Evolutionary conservation across 1,140 invertebrate genomes (phyloP).

Genomic region (Hesperophylax magnus): DNA sequence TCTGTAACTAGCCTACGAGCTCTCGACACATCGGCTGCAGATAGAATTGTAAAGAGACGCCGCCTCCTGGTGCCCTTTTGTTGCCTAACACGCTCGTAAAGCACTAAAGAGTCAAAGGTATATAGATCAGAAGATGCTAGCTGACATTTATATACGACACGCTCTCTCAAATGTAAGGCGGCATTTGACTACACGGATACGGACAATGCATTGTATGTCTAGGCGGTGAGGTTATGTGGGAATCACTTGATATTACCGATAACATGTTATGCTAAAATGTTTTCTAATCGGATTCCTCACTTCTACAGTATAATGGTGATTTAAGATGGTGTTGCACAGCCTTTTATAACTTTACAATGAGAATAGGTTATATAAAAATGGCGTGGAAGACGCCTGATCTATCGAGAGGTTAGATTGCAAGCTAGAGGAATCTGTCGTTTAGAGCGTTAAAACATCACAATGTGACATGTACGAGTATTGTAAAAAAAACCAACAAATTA

Average conservation of each 20-base stretch:
- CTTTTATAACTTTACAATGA: too few species aligned
- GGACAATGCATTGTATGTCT: not conserved
- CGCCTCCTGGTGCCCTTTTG: constrained; percentile 20
- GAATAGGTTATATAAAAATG: too few species aligned
- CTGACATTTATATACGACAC: constrained; percentile 32
- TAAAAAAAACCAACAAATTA: too few species aligned
- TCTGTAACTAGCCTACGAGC: not conserved
- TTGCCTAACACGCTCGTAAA: constrained; percentile 34
- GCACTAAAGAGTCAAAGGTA: constrained; percentile 30
- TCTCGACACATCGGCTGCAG: constrained; percentile 18
- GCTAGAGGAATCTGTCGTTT: too few species aligned
- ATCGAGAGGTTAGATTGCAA: too few species aligned
- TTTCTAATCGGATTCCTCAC: too few species aligned
- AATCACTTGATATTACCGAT: not conserved
- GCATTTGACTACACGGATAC: constrained; percentile 1
- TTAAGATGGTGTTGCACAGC: too few species aligned
- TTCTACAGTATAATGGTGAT: too few species aligned
- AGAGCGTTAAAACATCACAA: too few species aligned
- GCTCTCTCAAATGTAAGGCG: constrained; percentile 21
- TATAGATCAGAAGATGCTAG: constrained; percentile 35
- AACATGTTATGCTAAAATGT: too few species aligned
- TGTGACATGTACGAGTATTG: too few species aligned
- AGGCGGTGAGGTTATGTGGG: not conserved
- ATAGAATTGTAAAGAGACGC: constrained; percentile 22
- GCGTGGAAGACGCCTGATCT: too few species aligned